Base-by-base conservation (phyloP, 2,797 vertebrate species). In the Sandelia bainsii region DNA sequence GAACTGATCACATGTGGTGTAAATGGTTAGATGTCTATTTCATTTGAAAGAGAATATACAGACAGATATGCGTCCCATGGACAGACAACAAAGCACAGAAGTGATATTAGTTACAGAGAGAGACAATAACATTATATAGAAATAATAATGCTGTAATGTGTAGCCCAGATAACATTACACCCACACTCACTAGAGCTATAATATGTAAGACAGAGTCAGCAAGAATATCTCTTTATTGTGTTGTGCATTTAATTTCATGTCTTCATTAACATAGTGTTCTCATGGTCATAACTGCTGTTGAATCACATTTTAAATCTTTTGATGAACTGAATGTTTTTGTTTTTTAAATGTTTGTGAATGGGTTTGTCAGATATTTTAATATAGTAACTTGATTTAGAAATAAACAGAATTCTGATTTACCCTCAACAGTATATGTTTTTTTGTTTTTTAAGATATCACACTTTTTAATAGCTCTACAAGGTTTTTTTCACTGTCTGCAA, bases 241-340 rank as follows among this genome's bases (percentile, higher is more conserved):
- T 59, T 70, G 48, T 83, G 39, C 73, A 73, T 34, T 73, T 80
- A 77, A 86, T 86, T 82, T 77, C 73, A 76, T 83, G 65, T 84
- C 82, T 79, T 71, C 63, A 73, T 79, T 77, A 81, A 80, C 70
- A 32, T 86, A 82, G 75, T 86, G 66, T 85, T 75, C 60, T 77
- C 71, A 72, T 84, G 75, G 87, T 89, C 88, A 86, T 90, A 86
- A 87, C 89, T 93, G 91, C 91, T 92, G 89, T 87, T 81, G 29
- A 91, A 91, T 92, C 73, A 62, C 80, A 74, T 86, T 90, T 85
- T 79, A 64, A 77, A 83, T 87, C 62, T 77, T 77, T 91, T 86
- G 66, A 87, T 86, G 73, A 88, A 73, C 39, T 40, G 71, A 86
- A 85, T 79, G 20, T 75, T 65, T 75, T 59, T 54, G n/a, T 16